Base-by-base conservation (phyloP, 2,113 vertebrate species). In the Entomyzon cyanotis region DNA sequence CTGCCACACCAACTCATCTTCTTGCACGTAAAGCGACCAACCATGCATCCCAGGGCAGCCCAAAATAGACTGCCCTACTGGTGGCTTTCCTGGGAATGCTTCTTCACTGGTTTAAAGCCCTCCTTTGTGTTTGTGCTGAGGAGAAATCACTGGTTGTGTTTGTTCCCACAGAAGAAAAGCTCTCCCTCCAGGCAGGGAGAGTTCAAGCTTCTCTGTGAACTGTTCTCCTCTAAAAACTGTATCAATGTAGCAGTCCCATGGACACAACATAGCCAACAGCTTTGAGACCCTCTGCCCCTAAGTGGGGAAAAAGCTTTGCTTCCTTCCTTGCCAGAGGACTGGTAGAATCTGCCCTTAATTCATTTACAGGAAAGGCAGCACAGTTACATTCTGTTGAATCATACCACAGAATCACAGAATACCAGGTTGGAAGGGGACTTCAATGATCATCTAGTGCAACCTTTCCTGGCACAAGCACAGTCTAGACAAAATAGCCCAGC, bases 21-120 rank as follows among this genome's bases (percentile, higher is more conserved):
- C 47, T 67, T 50, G 47, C 42, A 47, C 9, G 3, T 21, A 28
- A 39, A 42, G 27, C 0, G 0, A 71, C 39, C 1, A 1, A 73
- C 31, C 15, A 12, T 4, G 6, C 14, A n/a, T 22, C 58, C 62
- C 44, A 42, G 14, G 30, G 27, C 47, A 93, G 78, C 21, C 27
- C 30, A n/a, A 56, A 93, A 60, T 0, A 76, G 39, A 23, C 35
- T 22, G 58, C 4, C 41, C 39, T n/a, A 50, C 14, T 30, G 15
- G 9, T 59, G 46, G 11, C 44, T 92, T 75, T 77, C 31, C 28
- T 67, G 31, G n/a, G 46, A 86, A 50, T 83, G 60, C 37, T 56
- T 71, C 63, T 73, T 11, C 33, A 19, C n/a, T 47, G 47, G 21
- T 68, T 89, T 71, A 89, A 89, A 78, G 56, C 15, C 44, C 5